Evolutionary conservation across 2,113 vertebrate genomes (phyloP).

Genomic region (Neodontobutis hainanensis): DNA sequence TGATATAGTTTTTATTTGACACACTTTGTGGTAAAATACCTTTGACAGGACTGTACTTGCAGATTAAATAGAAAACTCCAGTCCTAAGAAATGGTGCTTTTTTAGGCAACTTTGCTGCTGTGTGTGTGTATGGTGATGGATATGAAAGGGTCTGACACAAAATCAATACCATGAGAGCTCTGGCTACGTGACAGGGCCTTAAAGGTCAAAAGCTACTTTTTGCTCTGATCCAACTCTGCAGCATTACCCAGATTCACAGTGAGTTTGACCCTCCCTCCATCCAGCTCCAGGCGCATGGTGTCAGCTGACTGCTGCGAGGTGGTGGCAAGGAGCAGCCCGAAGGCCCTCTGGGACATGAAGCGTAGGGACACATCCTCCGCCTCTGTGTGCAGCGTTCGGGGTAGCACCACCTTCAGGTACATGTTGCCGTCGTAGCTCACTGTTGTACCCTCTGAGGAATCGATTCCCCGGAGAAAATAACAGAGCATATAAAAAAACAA

Average conservation of each 20-base stretch:
- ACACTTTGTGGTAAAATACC: too few species aligned
- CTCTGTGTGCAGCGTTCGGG: constrained; percentile 87
- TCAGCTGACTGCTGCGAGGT: constrained; percentile 94
- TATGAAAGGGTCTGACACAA: constrained; percentile 50
- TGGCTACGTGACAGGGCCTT: constrained; percentile 32
- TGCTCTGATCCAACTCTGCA: constrained; percentile 16
- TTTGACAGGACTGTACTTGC: too few species aligned
- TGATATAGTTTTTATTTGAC: too few species aligned
- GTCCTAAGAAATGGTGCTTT: neutral
- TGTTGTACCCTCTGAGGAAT: constrained; percentile 85
- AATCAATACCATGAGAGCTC: constrained; percentile 35
- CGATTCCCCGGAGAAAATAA: constrained; percentile 11
- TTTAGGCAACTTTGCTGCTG: constrained; percentile 56
- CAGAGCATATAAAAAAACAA: constrained; percentile 21
- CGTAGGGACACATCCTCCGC: constrained; percentile 93
- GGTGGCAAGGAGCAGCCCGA: constrained; percentile 93
- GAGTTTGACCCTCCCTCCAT: constrained; percentile 91
- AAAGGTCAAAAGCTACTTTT: constrained; percentile 47
- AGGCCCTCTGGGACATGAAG: constrained; percentile 95
- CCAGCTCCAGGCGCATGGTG: constrained; percentile 92
- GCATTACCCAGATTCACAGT: constrained; percentile 95
- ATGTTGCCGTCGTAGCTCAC: constrained; percentile 95
- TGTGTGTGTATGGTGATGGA: constrained; percentile 42
- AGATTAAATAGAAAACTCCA: too few species aligned
- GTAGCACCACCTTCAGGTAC: constrained; percentile 93